Conservation (phyloP, 2,888 invertebrate genomes). For the Lysandra coridon region DNA sequence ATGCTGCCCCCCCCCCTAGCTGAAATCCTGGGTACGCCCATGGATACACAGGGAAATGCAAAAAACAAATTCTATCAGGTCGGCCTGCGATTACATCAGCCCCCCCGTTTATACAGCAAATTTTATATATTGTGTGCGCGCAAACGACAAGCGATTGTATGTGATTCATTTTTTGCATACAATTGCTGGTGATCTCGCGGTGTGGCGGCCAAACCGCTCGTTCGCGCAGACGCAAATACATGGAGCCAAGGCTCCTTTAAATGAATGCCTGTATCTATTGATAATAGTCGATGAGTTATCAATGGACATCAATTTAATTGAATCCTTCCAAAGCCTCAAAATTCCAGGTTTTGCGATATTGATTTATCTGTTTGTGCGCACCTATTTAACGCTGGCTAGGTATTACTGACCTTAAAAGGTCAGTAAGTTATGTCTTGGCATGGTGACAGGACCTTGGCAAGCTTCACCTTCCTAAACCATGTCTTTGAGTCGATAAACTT, state of each 20-base stretch:
- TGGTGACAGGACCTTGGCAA: background rate
- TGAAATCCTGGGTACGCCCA: too few species aligned
- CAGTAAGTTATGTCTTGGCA: background rate
- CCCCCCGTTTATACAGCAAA: too few species aligned
- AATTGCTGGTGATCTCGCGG: too few species aligned
- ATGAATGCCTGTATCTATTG: background rate
- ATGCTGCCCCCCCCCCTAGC: too few species aligned
- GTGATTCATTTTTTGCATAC: too few species aligned
- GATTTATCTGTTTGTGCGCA: background rate
- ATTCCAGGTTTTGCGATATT: background rate
- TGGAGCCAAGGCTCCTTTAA: background rate
- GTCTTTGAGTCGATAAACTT: background rate
- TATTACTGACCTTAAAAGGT: background rate
- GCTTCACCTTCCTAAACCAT: background rate
- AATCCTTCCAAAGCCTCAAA: background rate
- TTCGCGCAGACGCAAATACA: too few species aligned
- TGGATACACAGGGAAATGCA: background rate
- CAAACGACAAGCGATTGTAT: too few species aligned
- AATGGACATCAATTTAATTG: background rate
- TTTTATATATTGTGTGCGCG: too few species aligned
- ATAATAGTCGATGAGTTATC: background rate
- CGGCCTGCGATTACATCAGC: background rate
- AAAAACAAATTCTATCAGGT: background rate
- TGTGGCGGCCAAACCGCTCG: too few species aligned
- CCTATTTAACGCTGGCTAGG: background rate